Conservation (phyloP, 1,140 invertebrate genomes). For the Zaprionus lachaisei region DNA sequence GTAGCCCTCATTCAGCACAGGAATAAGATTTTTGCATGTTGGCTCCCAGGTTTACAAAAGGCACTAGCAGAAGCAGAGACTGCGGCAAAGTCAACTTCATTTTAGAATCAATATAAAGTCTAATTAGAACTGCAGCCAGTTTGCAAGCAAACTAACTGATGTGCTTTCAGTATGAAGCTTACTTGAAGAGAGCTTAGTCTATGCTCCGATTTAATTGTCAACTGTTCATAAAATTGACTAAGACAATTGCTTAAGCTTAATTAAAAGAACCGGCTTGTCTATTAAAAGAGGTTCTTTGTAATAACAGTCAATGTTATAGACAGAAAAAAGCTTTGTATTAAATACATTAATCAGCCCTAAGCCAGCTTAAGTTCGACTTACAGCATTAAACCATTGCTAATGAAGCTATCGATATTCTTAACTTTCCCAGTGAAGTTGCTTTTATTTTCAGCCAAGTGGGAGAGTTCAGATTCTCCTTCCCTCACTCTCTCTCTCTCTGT, state of each 20-base stretch:
- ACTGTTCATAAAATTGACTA: not conserved
- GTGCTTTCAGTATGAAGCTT: not conserved
- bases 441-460: not conserved
- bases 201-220: not conserved
- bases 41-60: too few species aligned
- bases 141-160: not conserved
- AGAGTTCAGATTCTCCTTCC: not conserved
- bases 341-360: not conserved
- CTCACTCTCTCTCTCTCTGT: not conserved
- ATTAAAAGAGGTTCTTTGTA: not conserved
- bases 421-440: not conserved
- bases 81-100: too few species aligned
- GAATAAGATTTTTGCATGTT: too few species aligned
- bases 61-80: too few species aligned
- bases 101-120: too few species aligned
- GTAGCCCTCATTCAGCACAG: too few species aligned
- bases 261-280: not conserved
- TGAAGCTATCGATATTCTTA: not conserved
- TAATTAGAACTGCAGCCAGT: too few species aligned
- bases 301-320: not conserved
- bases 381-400: not conserved
- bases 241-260: not conserved
- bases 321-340: not conserved
- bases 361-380: not conserved
- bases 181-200: not conserved